Percentiles rank a stretch among this genome's conserved stretches.
These are phyloP conservation scores for Ceratina australensis DNA, from an alignment of 1,140 invertebrate genomes.

Conservation along the genomic window DNA sequence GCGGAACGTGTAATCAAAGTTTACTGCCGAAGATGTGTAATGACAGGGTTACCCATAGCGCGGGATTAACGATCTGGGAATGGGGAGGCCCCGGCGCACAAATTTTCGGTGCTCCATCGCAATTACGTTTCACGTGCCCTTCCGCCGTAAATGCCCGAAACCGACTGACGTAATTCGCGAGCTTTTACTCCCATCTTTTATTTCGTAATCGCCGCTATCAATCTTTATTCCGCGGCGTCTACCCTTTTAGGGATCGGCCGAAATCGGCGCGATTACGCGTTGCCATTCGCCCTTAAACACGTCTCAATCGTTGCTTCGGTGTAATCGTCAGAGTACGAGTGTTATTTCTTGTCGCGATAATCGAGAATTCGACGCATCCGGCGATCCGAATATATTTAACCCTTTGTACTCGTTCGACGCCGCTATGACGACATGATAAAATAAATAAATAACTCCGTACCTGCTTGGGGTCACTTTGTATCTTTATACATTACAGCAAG, in stretches of 20 bases:
- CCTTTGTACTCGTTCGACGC: no score
- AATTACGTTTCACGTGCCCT: slow-evolving; percentile 46
- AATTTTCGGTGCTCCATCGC: slow-evolving; percentile 38
- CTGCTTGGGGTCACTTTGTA: no score
- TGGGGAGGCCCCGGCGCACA: slow-evolving; percentile 20
- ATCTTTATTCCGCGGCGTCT: slow-evolving; percentile 15
- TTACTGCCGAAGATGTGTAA: slow-evolving; percentile 60
- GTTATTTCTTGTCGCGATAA: not conserved
- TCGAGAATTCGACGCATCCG: not conserved
- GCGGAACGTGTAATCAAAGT: slow-evolving; percentile 59
- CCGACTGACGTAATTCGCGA: slow-evolving; percentile 35
- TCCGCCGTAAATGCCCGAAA: slow-evolving; percentile 20
- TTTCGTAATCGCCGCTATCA: slow-evolving; percentile 29
- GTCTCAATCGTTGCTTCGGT: not conserved
- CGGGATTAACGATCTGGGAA: slow-evolving; percentile 59
- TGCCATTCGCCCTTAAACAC: not conserved
- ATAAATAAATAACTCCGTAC: no score
- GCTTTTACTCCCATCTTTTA: slow-evolving; percentile 38
- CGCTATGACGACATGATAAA: no score
- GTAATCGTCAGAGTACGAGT: no score
- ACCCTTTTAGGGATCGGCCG: no score
- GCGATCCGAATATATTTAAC: not conserved
- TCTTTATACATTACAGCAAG: no score
- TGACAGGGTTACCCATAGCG: slow-evolving; percentile 58
- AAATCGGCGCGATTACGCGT: not conserved